Evolutionary conservation across 2,888 invertebrate species (phyloP).

Genomic region (Entomobrya multifasciata): DNA sequence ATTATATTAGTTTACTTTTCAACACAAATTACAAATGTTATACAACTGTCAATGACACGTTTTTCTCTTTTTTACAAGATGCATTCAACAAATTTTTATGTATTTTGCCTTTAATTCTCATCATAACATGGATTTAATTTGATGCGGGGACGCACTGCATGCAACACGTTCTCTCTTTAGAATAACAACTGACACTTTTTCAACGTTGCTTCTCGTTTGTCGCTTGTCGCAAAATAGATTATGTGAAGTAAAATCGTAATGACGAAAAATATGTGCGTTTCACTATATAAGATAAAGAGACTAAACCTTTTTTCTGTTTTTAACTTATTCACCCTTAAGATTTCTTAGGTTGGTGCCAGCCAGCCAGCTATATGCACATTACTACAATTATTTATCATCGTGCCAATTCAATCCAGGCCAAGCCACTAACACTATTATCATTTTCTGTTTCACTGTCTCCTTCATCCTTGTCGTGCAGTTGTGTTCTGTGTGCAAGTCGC

Average conservation of each 20-base stretch:
- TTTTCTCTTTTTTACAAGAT: constrained; percentile 8
- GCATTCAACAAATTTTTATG: neutral
- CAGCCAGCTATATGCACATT: constrained; percentile 9
- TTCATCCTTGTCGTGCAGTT: constrained; percentile 18
- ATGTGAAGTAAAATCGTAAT: neutral
- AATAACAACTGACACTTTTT: constrained; percentile 43
- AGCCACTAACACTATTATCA: constrained; percentile 61
- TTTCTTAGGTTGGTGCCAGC: neutral
- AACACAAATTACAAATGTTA: neutral
- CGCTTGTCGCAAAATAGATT: constrained; percentile 37
- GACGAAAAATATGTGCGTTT: neutral
- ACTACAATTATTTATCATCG: constrained; percentile 31
- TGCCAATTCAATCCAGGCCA: constrained; percentile 71
- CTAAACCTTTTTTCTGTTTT: neutral
- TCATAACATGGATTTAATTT: neutral
- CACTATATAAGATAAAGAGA: neutral
- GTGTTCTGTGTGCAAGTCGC: neutral
- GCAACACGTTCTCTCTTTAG: neutral
- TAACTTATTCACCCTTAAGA: constrained; percentile 4
- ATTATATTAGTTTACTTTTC: neutral
- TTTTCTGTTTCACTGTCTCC: constrained; percentile 28
- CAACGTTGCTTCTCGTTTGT: constrained; percentile 31
- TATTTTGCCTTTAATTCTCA: neutral
- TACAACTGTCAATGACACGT: constrained; percentile 27
- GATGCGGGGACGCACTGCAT: constrained; percentile 10